Conservation (phyloP, 2,113 vertebrate species). For the Propithecus coquereli region DNA sequence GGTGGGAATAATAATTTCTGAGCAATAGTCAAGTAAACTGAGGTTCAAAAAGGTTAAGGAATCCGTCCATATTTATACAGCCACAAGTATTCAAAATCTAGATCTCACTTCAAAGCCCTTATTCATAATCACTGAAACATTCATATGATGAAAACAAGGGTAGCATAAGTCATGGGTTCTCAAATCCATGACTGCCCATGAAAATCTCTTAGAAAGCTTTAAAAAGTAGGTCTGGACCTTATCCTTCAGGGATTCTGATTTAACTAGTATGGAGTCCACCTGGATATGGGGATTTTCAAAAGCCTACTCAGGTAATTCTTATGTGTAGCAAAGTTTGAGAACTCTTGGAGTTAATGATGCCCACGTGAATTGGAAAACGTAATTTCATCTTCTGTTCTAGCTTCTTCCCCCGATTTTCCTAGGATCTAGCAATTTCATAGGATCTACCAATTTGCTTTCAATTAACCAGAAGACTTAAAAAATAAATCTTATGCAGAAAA, state of each 20-base stretch:
- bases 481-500: background rate
- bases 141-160: background rate
- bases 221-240: background rate
- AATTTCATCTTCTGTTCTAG: background rate
- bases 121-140: background rate
- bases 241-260: background rate
- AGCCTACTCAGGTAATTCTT: background rate
- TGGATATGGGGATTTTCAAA: background rate
- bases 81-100: background rate
- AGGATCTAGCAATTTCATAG: background rate
- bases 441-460: background rate
- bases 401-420: background rate
- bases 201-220: background rate
- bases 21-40: background rate
- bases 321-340: background rate
- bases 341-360: background rate
- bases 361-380: background rate
- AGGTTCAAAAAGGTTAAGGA: background rate
- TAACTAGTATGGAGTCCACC: background rate
- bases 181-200: background rate
- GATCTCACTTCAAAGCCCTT: background rate
- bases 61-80: background rate
- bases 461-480: background rate
- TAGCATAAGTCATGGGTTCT: background rate
- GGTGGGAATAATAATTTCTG: background rate